A percentile compares a stretch with the other conserved stretches of the same genome.
Conservation (phyloP, 2,113 vertebrate species). For the Chlorodrepanis virens region DNA sequence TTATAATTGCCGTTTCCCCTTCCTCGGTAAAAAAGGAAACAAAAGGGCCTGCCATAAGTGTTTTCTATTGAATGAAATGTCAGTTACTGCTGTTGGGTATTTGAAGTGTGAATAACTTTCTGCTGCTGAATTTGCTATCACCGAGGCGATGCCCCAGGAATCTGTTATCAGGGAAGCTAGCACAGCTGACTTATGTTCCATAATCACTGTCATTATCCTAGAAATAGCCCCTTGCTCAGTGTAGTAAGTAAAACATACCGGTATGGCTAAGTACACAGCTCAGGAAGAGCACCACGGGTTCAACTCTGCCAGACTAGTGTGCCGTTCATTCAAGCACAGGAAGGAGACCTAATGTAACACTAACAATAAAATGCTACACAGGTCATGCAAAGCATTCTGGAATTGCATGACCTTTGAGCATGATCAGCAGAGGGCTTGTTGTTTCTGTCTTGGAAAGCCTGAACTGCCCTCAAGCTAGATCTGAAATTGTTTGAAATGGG, state of each 20-base stretch:
- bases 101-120: background rate
- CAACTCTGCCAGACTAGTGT: background rate
- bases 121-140: background rate
- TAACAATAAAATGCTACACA: background rate
- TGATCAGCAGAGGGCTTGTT: background rate
- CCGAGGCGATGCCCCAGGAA: background rate
- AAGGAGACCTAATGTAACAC: background rate
- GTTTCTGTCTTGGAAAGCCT: background rate
- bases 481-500: background rate
- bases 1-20: background rate
- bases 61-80: background rate
- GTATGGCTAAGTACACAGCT: background rate
- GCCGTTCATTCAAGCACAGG: background rate
- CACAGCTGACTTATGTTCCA: background rate
- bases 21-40: background rate
- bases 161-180: background rate
- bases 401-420: background rate
- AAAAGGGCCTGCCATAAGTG: background rate
- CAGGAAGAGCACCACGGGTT: background rate
- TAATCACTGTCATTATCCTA: background rate
- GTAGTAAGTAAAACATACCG: background rate
- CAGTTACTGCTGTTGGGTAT: background rate
- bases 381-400: background rate
- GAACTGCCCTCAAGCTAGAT: background rate
- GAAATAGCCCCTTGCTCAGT: background rate